phyloP scores from a whole-genome alignment of 2,888 invertebrate genomes.

The Drosophila antonietae region DNA sequence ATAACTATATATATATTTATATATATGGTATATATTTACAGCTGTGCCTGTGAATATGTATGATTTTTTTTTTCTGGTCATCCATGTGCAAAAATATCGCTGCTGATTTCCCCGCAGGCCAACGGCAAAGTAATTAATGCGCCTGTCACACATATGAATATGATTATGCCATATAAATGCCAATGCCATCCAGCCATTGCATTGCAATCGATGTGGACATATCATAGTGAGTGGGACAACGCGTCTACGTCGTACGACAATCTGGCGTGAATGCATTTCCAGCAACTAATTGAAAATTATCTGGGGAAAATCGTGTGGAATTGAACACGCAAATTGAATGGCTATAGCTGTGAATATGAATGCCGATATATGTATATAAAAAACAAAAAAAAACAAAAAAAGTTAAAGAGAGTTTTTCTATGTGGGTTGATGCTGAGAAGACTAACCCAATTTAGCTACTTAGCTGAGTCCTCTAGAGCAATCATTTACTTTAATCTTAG shows the following conservation, averaged over 20 bases:
- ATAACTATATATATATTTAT: background rate
- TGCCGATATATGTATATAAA: background rate
- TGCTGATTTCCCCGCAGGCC: constrained; percentile 55
- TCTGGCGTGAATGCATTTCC: constrained; percentile 42
- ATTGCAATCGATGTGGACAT: constrained; percentile 20
- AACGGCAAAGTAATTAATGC: constrained; percentile 47
- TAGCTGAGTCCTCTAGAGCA: too few species aligned
- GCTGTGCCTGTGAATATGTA: background rate
- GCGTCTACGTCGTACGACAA: constrained; percentile 18
- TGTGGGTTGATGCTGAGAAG: too few species aligned
- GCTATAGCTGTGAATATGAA: background rate
- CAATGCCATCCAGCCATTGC: constrained; percentile 26
- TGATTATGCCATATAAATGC: constrained; percentile 45
- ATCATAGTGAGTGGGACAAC: background rate
- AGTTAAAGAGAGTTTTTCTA: too few species aligned
- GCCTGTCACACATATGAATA: constrained; percentile 51
- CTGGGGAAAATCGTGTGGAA: constrained; percentile 16
- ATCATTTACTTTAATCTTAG: too few species aligned
- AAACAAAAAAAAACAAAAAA: too few species aligned
- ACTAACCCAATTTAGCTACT: too few species aligned
- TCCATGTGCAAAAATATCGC: constrained; percentile 32
- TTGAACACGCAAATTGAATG: constrained; percentile 6
- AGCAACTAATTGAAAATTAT: constrained; percentile 55
- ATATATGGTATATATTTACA: background rate
- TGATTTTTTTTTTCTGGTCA: constrained; percentile 12